Percentiles rank a stretch among this genome's conserved stretches.
These are phyloP conservation scores for Pholis gunnellus DNA, from an alignment of 2,113 vertebrate species.

Conservation along the genomic window DNA sequence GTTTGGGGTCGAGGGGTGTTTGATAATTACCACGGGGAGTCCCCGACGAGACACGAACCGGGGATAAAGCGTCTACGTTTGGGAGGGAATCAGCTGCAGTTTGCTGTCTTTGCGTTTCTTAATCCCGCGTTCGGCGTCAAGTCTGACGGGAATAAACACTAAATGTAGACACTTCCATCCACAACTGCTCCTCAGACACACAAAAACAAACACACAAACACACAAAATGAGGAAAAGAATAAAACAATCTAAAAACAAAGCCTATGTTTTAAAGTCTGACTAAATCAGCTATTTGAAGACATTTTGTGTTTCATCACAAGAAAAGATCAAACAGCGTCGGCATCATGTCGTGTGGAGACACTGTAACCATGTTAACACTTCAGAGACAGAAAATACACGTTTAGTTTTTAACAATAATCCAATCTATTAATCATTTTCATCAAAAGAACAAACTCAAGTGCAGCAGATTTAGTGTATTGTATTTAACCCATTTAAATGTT, in stretches of 20 bases:
- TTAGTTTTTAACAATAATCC: too few relatives aligned
- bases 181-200: slow-evolving; percentile 8
- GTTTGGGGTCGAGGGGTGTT: slow-evolving; percentile 20
- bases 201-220: too few relatives aligned
- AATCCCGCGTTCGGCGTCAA: slow-evolving; percentile 47
- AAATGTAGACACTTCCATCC: slow-evolving; percentile 30
- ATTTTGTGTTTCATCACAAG: too few relatives aligned
- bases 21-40: slow-evolving; percentile 37
- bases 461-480: too few relatives aligned
- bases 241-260: slow-evolving; percentile 2
- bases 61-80: slow-evolving; percentile 33
- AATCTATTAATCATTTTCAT: too few relatives aligned
- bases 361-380: too few relatives aligned
- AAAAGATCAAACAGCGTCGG: too few relatives aligned
- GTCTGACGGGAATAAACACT: slow-evolving; percentile 31
- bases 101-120: slow-evolving; percentile 53
- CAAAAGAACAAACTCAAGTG: too few relatives aligned
- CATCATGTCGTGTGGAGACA: too few relatives aligned
- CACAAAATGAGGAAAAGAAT: neutral
- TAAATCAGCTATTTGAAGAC: too few relatives aligned
- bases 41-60: slow-evolving; percentile 39
- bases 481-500: too few relatives aligned
- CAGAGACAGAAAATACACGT: too few relatives aligned
- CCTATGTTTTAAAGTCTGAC: neutral
- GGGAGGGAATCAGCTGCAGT: slow-evolving; percentile 27